phyloP scores from a whole-genome alignment of 1,140 invertebrate species.

The Pygmarrhopalites habei region DNA sequence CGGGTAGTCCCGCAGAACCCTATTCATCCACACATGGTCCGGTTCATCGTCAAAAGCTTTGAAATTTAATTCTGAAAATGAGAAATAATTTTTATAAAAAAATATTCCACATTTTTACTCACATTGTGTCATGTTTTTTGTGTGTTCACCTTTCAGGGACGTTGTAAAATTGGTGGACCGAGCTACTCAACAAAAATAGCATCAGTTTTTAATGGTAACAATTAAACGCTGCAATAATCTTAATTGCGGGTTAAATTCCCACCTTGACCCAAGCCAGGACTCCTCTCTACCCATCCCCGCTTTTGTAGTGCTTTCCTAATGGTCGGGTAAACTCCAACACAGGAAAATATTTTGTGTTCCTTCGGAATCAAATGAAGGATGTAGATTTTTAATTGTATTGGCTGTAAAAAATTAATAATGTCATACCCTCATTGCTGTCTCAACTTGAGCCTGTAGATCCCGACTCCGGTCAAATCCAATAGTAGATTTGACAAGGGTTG shows the following conservation, averaged over 20 bases:
- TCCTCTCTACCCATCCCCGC: constrained; percentile 41
- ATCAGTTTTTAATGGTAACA: not conserved
- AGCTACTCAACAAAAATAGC: not conserved
- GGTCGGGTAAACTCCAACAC: constrained; percentile 48
- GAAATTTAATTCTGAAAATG: not conserved
- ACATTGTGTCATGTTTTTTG: not conserved
- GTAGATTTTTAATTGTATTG: not conserved
- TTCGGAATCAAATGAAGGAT: constrained; percentile 29
- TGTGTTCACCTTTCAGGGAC: not conserved
- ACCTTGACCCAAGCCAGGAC: not conserved
- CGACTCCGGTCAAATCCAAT: not conserved
- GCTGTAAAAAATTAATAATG: not conserved
- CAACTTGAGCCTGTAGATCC: not conserved
- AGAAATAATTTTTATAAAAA: not conserved
- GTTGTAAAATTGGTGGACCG: not conserved
- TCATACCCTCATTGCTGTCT: not conserved
- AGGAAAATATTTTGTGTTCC: constrained; percentile 49
- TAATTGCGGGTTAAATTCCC: not conserved
- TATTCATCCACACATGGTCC: constrained; percentile 39
- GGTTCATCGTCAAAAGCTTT: constrained; percentile 28
- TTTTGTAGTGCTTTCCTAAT: constrained; percentile 46
- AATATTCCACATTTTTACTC: not conserved
- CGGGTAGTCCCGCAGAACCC: constrained; percentile 48
- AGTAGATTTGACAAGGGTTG: not conserved
- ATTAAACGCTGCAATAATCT: not conserved